phyloP scores from a whole-genome alignment of 2,888 invertebrate species.

The Drosophila melanosoma region DNA sequence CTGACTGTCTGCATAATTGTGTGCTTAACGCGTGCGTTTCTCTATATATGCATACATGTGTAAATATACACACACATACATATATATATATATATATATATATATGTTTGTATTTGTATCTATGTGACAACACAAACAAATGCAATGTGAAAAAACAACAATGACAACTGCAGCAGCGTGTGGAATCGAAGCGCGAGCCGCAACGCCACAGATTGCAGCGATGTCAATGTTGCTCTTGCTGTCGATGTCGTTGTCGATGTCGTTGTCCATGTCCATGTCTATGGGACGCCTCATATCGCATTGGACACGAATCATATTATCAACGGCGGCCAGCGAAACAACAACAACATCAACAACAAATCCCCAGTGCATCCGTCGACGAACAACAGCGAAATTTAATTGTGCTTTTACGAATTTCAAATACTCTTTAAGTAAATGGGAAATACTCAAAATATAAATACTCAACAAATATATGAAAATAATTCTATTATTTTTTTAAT shows the following conservation, averaged over 20 bases:
- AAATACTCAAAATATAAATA: background rate
- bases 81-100: conserved; percentile 11
- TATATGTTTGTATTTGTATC: conserved; percentile 33
- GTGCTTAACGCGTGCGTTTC: conserved; percentile 75
- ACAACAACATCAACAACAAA: conserved; percentile 25
- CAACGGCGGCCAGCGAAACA: conserved; percentile 49
- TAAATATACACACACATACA: conserved; percentile 26
- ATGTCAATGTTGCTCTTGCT: background rate
- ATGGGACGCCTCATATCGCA: conserved; percentile 60
- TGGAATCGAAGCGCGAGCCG: conserved; percentile 62
- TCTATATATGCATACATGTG: conserved; percentile 4
- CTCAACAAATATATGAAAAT: background rate
- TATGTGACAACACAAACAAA: conserved; percentile 61
- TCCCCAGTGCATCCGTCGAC: conserved; percentile 51
- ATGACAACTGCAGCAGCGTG: conserved; percentile 38
- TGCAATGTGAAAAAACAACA: conserved; percentile 62
- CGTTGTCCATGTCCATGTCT: conserved; percentile 52
- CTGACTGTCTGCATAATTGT: conserved; percentile 81
- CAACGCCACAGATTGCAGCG: conserved; percentile 54
- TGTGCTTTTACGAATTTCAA: background rate
- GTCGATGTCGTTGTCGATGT: conserved; percentile 16
- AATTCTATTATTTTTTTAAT: background rate
- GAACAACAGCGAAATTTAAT: conserved; percentile 19
- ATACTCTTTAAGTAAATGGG: conserved; percentile 18
- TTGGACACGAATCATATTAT: conserved; percentile 77